Base-by-base conservation (phyloP, 2,797 vertebrate genomes). In the Zalophus californianus region DNA sequence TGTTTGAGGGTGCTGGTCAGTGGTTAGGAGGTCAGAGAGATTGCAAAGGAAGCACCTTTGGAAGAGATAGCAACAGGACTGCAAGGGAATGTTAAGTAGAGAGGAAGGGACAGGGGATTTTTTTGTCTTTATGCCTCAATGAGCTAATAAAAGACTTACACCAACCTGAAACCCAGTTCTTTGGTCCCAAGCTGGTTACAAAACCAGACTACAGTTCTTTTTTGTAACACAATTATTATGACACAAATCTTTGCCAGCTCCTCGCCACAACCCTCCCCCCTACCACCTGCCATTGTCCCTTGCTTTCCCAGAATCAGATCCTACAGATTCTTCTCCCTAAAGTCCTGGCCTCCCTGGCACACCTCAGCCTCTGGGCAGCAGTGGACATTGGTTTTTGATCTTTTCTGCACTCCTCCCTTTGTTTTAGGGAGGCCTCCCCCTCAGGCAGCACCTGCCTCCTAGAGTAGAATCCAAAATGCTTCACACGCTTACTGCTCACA, bases 241-340 rank as follows among this genome's bases (percentile, higher is more conserved):
- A 54, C 41, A 27, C n/a, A 62, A 41, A 32, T n/a, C n/a, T 60
- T 35, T 8, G 11, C n/a, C 15, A 16, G 52, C 23, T 52, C n/a
- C 44, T 73, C 52, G 27, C 27, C 27, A 20, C 44, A 44, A 20
- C 7, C 23, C 5, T 7, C 15, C 16, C 5, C 11, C 15, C 20
- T 27, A 25, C 44, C n/a, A 20, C 14, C 23, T 3, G 3, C 15
- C 0, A 1, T 13, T 60, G 18, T 27, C 35, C 21, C 52, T 23
- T 2, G 15, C 23, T n/a, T 38, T 44, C 64, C 41, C 29, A 72
- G 8, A 32, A 23, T 13, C 20, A 9, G 5, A 5, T 6, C 20
- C 38, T 35, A 29, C 25, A 23, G 75, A 18, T 8, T 80, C 23
- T 16, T 20, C 77, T 44, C 35, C 64, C 25, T 35, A 14, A 48